Percentiles rank a stretch among this genome's conserved stretches.
Evolutionary conservation across 2,113 vertebrate species (phyloP).

Genomic region (Sphyrna mokarran): DNA sequence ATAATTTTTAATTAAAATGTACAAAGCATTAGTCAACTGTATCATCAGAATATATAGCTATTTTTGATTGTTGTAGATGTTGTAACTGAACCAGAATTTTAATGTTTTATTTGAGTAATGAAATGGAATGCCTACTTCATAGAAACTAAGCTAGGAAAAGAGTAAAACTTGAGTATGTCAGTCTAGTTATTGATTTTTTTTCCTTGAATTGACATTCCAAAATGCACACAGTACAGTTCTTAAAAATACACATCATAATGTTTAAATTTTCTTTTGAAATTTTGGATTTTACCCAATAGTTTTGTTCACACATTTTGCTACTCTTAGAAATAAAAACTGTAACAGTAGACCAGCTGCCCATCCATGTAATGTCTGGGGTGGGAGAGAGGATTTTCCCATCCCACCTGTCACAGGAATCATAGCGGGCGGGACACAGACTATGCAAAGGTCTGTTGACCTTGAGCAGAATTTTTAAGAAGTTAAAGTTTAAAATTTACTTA

Average conservation of each 20-base stretch:
- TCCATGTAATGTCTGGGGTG: neutral
- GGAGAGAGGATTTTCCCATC: too few relatives aligned
- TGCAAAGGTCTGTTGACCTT: too few relatives aligned
- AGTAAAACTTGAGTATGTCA: neutral
- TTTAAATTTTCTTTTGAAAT: neutral
- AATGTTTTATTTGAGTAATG: neutral
- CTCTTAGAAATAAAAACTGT: neutral
- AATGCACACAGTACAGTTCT: neutral
- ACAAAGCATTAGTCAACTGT: neutral
- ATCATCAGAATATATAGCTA: neutral
- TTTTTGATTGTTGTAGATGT: neutral
- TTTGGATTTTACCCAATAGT: neutral
- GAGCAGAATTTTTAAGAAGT: too few relatives aligned
- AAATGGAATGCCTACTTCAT: neutral
- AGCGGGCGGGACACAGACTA: too few relatives aligned
- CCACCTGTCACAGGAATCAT: too few relatives aligned
- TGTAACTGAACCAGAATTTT: neutral
- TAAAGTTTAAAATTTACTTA: too few relatives aligned
- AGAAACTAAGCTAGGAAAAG: neutral
- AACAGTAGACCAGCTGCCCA: neutral
- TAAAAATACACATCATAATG: neutral
- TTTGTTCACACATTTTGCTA: neutral
- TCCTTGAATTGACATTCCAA: neutral
- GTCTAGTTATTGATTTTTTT: neutral
- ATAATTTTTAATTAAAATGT: neutral